phyloP scores from a whole-genome alignment of 2,797 vertebrate genomes.

The Molossus alvarezi region DNA sequence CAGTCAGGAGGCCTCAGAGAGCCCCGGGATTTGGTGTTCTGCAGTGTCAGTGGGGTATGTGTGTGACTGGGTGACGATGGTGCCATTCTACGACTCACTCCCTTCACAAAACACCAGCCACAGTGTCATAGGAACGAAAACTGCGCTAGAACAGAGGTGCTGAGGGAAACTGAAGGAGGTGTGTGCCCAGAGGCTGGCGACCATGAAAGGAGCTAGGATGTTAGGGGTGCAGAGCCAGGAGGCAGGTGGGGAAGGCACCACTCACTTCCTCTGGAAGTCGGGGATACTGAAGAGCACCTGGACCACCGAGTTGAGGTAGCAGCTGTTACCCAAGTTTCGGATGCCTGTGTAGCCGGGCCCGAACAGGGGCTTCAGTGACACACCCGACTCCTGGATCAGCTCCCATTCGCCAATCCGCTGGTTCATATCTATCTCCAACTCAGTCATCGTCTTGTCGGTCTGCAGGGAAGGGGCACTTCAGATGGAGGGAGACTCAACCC shows the following conservation, averaged over 20 bases:
- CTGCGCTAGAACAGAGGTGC: not conserved
- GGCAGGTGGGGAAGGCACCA: not conserved
- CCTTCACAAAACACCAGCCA: not conserved
- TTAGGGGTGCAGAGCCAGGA: not conserved
- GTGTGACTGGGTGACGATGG: not conserved
- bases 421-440: conserved; percentile 99
- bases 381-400: conserved; percentile 98
- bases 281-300: conserved; percentile 99
- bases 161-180: not conserved
- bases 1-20: not conserved
- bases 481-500: not conserved
- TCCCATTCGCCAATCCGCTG: conserved; percentile 99
- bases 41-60: not conserved
- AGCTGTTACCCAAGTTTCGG: conserved; percentile 99
- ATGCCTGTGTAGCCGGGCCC: conserved; percentile 98
- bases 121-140: not conserved
- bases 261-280: conserved; percentile 98
- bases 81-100: not conserved
- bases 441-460: conserved; percentile 99
- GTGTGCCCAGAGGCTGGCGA: conserved; percentile 44
- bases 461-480: conserved; percentile 84
- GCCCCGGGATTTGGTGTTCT: not conserved
- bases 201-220: not conserved
- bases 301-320: conserved; percentile 99
- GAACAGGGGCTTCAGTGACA: conserved; percentile 95